Evolutionary conservation across 2,113 vertebrate genomes (phyloP).

Genomic region (Salvelinus fontinalis): DNA sequence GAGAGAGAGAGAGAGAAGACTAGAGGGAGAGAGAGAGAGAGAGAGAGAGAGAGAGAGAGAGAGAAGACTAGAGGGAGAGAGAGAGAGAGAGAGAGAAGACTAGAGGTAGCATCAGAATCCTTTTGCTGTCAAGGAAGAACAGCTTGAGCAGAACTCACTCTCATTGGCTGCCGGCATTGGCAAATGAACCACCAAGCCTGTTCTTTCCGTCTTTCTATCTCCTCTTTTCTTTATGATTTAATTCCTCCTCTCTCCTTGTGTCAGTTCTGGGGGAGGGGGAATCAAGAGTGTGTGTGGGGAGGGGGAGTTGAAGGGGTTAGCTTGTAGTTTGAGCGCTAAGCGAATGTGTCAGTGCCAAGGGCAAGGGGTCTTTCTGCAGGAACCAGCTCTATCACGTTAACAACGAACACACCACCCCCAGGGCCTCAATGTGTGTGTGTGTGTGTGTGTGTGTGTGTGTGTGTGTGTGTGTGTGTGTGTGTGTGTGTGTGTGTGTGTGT

Average conservation of each 20-base stretch:
- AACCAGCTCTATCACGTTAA: conserved; percentile 64
- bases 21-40: not conserved
- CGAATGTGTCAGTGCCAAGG: conserved; percentile 67
- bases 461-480: too few species aligned
- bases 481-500: too few species aligned
- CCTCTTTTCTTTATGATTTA: not conserved
- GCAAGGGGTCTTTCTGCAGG: conserved; percentile 55
- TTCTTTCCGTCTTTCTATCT: not conserved
- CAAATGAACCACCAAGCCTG: not conserved
- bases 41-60: too few species aligned
- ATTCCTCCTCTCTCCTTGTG: not conserved
- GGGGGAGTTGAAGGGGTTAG: not conserved
- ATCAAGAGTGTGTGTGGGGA: not conserved
- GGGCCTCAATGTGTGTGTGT: conserved; percentile 11
- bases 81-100: too few species aligned
- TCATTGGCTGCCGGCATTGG: not conserved
- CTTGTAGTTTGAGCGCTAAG: conserved; percentile 62
- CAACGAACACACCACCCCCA: conserved; percentile 49
- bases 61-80: too few species aligned
- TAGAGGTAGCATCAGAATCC: not conserved
- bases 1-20: too few species aligned
- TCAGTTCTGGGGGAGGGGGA: conserved; percentile 2
- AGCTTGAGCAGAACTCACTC: not conserved
- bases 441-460: too few species aligned
- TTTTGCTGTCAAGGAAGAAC: conserved; percentile 1